These are phyloP conservation scores for Melanotaenia maccullochi DNA, from an alignment of 2,797 vertebrate species.

Conservation along the genomic window DNA sequence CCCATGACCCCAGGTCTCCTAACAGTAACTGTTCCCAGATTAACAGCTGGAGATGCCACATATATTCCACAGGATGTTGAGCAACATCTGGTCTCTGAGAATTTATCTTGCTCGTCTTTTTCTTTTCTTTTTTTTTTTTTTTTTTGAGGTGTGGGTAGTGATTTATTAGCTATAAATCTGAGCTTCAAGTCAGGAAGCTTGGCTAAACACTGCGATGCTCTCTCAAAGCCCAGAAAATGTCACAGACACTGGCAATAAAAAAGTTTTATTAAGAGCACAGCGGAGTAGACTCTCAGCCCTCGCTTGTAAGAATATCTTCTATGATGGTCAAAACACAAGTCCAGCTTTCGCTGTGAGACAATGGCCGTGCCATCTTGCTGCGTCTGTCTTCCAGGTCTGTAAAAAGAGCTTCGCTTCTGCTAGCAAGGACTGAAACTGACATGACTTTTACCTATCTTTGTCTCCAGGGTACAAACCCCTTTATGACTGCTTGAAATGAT, in stretches of 20 bases:
- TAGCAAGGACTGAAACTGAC: slow-evolving; percentile 37
- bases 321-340: slow-evolving; percentile 25
- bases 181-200: not conserved
- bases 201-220: not conserved
- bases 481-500: not conserved
- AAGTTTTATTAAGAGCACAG: slow-evolving; percentile 13
- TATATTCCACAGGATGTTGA: slow-evolving; percentile 2
- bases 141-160: not conserved
- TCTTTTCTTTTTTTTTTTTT: not conserved
- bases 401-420: slow-evolving; percentile 22
- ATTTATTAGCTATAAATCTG: slow-evolving; percentile 27
- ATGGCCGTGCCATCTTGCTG: slow-evolving; percentile 35
- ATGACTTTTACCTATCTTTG: slow-evolving; percentile 50
- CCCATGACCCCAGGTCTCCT: slow-evolving; percentile 24
- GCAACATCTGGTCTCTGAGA: not conserved
- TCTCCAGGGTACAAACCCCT: not conserved
- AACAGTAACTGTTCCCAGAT: slow-evolving; percentile 24
- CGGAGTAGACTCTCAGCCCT: slow-evolving; percentile 10
- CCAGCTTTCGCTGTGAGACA: slow-evolving; percentile 14
- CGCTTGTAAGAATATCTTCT: slow-evolving; percentile 26
- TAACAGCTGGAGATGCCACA: slow-evolving; percentile 13
- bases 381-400: slow-evolving; percentile 13
- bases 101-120: slow-evolving; percentile 16
- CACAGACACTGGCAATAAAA: slow-evolving; percentile 11
- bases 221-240: slow-evolving; percentile 31